Percentiles rank a stretch among this genome's conserved stretches.
Conservation (phyloP, 1,140 invertebrate species). For the Drosophila sp. region DNA sequence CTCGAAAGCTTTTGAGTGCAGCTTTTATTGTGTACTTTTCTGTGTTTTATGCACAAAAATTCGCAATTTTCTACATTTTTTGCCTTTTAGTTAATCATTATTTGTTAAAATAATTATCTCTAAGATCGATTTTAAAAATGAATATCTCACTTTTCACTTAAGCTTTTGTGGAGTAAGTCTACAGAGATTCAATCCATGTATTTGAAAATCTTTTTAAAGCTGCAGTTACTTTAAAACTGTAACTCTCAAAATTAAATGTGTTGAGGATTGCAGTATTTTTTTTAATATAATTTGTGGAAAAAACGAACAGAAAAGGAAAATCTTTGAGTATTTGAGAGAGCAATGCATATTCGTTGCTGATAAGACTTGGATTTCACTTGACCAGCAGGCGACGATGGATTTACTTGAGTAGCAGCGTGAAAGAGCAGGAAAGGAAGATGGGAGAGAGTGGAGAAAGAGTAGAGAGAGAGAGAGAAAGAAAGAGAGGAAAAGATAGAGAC, state of each 20-base stretch:
- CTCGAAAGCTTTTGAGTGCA: background rate
- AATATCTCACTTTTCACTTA: too few species aligned
- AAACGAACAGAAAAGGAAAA: too few species aligned
- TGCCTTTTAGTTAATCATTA: too few species aligned
- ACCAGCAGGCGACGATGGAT: constrained; percentile 41
- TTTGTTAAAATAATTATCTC: too few species aligned
- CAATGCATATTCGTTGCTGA: constrained; percentile 5
- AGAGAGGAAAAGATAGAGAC: background rate
- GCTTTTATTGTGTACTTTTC: background rate
- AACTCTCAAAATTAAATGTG: too few species aligned
- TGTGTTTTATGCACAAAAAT: background rate
- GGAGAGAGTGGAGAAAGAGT: background rate
- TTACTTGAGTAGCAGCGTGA: constrained; percentile 1
- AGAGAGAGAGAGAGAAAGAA: constrained; percentile 16
- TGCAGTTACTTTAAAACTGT: too few species aligned
- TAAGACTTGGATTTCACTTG: constrained; percentile 19
- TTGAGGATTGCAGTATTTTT: too few species aligned
- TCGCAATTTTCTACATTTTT: background rate
- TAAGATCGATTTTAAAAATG: too few species aligned
- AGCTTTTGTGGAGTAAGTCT: too few species aligned
- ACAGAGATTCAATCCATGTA: too few species aligned
- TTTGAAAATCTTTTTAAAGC: too few species aligned
- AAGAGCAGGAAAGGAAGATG: background rate
- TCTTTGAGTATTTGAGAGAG: background rate
- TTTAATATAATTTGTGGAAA: too few species aligned